Base-by-base conservation (phyloP, 2,797 vertebrate species). In the Rhincodon typus region DNA sequence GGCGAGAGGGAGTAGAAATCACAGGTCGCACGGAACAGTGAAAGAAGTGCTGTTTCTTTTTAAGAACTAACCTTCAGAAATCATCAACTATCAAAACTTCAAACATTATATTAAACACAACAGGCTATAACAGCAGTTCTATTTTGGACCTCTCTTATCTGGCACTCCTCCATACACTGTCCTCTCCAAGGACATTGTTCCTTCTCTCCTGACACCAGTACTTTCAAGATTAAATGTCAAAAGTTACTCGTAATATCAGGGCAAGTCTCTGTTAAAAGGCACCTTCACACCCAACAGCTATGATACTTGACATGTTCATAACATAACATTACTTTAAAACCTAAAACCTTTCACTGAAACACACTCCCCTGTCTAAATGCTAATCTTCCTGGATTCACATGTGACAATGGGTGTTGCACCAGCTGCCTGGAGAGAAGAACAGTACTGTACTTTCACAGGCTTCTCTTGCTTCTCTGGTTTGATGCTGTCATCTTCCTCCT, bases 401-500 rank as follows among this genome's bases (percentile, higher is more conserved):
- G 19, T 27, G 6, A 42, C 23, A 95, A 15, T 30, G 27, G 94
- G 23, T 38, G 19, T 15, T 53, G 46, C 25, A 94, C 21, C 27
- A 74, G 69, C 23, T 94, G 94, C 69, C 21, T 30, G 27, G 46
- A 42, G 27, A n/a, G 66, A 70, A 42, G 94, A 74, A 72, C 50
- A 27, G 46, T 27, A 95, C 70, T 70, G 67, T 95, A 95, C 94
- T 96, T 96, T 98, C 95, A 97, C 95, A 69, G 96, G 94, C 6
- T 98, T 98, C 0, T 98, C 98, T 0, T 97, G 97, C 2, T 98
- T 98, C 93, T 97, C 97, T 0, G 96, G 82, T 77, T 95, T 95
- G 94, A 74, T 77, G 46, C 46, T 74, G 70, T 95, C 70, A 5
- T 95, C 94, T 53, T 95, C 94, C 27, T 95, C 94, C 2, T 95